Base-by-base conservation (phyloP, 2,888 invertebrate genomes). In the Calameuta filiformis region DNA sequence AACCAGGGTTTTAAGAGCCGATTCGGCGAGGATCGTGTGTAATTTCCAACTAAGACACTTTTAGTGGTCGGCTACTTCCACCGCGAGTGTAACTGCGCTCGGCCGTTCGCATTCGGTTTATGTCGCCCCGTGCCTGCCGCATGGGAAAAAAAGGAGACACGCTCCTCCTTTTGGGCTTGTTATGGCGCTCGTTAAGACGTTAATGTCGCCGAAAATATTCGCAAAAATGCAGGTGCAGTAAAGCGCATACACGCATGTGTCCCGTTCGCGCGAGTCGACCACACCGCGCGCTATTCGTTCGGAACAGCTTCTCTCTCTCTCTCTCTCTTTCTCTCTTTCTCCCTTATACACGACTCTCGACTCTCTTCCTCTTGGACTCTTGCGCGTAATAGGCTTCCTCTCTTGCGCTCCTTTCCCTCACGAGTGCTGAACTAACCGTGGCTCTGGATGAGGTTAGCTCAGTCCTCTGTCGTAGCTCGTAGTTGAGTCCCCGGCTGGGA, bases 181-280 rank as follows among this genome's bases (percentile, higher is more conserved):
- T 90, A 88, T 83, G 82, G 83, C 82, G 87, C 90, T 89, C 90
- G 90, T 91, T 90, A 90, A 89, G 87, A 89, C 85, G 87, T 89
- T 90, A 89, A 91, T 89, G 89, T 89, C 87, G 84, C 86, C 87
- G 86, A 89, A 90, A 90, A 89, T 90, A 90, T 90, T 90, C 85
- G 87, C 86, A 89, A 90, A 90, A 90, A 89, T 90, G 89, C 91
- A 91, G 91, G 90, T 91, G 89, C 84, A 82, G 85, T 87, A 83
- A 85, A 86, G 74, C 76, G 77, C 76, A 31, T 73, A 69, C 82
- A 82, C 79, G 75, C 81, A 74, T 77, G 77, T 40, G 75, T 78
- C 56, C 68, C 31, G 69, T 68, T 23, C 56, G 40, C 68, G 73
- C 82, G 81, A 56, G 23, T 56, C 56, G 56, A 84, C 84, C 84